phyloP scores from a whole-genome alignment of 2,888 invertebrate species.

The Volucella bombylans region DNA sequence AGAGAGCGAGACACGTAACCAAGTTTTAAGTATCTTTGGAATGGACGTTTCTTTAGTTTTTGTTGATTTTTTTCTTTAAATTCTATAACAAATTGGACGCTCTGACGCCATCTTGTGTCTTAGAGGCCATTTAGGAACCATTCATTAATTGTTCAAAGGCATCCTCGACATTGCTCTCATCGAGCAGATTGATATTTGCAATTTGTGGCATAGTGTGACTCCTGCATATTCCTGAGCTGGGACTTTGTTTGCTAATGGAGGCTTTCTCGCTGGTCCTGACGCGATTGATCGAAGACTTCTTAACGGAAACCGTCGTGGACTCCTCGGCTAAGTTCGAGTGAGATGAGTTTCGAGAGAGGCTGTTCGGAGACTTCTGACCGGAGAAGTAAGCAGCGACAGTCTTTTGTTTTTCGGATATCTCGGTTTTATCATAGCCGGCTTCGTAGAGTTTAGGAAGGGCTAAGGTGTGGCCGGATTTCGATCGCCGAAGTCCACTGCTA shows the following conservation, averaged over 20 bases:
- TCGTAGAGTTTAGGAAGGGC: slow-evolving; percentile 91
- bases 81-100: slow-evolving; percentile 48
- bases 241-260: slow-evolving; percentile 82
- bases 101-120: slow-evolving; percentile 22
- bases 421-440: slow-evolving; percentile 88
- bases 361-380: slow-evolving; percentile 83
- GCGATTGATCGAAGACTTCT: slow-evolving; percentile 81
- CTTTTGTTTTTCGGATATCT: slow-evolving; percentile 87
- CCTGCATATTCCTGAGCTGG: slow-evolving; percentile 85
- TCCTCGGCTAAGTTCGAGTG: slow-evolving; percentile 74
- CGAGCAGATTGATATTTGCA: slow-evolving; percentile 86
- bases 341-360: slow-evolving; percentile 76
- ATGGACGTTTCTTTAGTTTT: slow-evolving; percentile 49
- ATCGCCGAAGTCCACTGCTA: slow-evolving; percentile 81
- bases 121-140: slow-evolving; percentile 79
- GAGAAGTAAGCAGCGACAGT: slow-evolving; percentile 90
- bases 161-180: slow-evolving; percentile 92
- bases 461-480: slow-evolving; percentile 89
- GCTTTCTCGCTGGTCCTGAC: slow-evolving; percentile 84
- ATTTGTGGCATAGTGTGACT: slow-evolving; percentile 91
- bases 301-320: slow-evolving; percentile 70
- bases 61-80: slow-evolving; percentile 10
- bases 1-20: slow-evolving; percentile 55
- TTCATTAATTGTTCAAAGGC: slow-evolving; percentile 93
- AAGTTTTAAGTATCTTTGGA: slow-evolving; percentile 65